Evolutionary conservation across 2,888 invertebrate genomes (phyloP), one percentile per base, ranked within the genome.

Genomic region (Hipparchia sbordonii): DNA sequence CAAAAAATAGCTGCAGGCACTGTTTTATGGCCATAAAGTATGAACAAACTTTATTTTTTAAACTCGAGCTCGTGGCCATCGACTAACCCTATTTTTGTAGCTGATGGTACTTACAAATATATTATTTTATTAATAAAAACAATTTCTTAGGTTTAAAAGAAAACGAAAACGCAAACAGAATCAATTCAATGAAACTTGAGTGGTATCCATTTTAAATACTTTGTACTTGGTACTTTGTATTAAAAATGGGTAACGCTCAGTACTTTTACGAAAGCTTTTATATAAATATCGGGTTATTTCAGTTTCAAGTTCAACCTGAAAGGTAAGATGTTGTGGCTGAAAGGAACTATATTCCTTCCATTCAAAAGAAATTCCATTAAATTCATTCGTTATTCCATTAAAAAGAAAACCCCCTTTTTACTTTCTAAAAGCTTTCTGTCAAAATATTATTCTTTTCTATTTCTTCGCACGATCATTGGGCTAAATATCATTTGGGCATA

Each of bases 371-470:
- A 23, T 23, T 23, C 23, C 23, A 23, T 23, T 23, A 23, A 23
- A 23, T 23, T 23, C 23, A 23, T 23, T 23, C 23, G 23, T 39
- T 2, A 4, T 39, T 39, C 39, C 39, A 39, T 39, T 39, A 4
- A 39, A 39, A 39, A 39, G 39, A 39, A 39, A 39, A 10, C 1
- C n/a, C n/a, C 12, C 23, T 51, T n/a, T 23, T 62, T 66, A 13
- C 10, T 48, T 57, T 48, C 39, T 59, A 48, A 48, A 59, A 68
- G 68, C 68, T 68, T 68, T 68, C 59, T 45, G 60, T 59, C 57
- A 51, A 48, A 23, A 65, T 51, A 52, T n/a, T 23, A 54, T 60
- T 72, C 69, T 74, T 77, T 73, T 76, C 76, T 77, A 71, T 77
- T 77, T 72, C 73, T 74, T 72, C 67, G 56, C 51, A 59, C 51